Evolutionary conservation across 1,140 invertebrate species (phyloP).

Genomic region (Drosophila gunungcola): DNA sequence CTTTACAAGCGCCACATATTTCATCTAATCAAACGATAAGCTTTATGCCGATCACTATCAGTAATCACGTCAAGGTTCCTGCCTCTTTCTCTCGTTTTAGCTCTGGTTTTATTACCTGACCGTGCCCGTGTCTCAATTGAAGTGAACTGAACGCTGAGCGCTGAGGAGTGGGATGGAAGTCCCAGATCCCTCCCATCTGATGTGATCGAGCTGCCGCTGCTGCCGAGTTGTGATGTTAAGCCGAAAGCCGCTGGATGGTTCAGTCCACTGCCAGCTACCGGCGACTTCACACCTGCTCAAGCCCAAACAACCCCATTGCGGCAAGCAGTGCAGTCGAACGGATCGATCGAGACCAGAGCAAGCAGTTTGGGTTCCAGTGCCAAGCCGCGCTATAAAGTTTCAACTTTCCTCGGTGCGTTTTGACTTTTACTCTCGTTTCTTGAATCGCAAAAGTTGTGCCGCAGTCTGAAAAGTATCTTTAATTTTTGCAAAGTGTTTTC

Average conservation of each 20-base stretch:
- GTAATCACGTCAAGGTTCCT: slow-evolving; percentile 54
- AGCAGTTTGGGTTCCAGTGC: slow-evolving; percentile 26
- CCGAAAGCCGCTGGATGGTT: slow-evolving; percentile 38
- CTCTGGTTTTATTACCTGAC: slow-evolving; percentile 23
- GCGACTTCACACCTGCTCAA: slow-evolving; percentile 71
- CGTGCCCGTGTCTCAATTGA: slow-evolving; percentile 48
- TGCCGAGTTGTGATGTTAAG: slow-evolving; percentile 54
- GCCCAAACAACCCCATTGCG: slow-evolving; percentile 27
- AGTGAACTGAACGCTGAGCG: slow-evolving; percentile 29
- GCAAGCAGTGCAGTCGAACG: slow-evolving; percentile 36
- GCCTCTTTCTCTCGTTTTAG: slow-evolving; percentile 15
- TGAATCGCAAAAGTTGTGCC: slow-evolving; percentile 9
- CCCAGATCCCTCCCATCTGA: slow-evolving; percentile 17
- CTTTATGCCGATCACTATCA: slow-evolving; percentile 72
- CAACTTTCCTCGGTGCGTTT: slow-evolving; percentile 39
- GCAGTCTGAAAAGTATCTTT: slow-evolving; percentile 33
- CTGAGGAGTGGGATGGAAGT: slow-evolving; percentile 33
- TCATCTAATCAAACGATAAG: slow-evolving; percentile 76
- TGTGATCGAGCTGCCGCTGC: slow-evolving; percentile 10
- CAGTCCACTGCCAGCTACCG: slow-evolving; percentile 76
- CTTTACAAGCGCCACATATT: slow-evolving; percentile 64
- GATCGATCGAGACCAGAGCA: slow-evolving; percentile 13
- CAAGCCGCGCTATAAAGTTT: slow-evolving; percentile 13
- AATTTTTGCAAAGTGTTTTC: slow-evolving; percentile 10
- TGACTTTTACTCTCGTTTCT: not conserved